Evolutionary conservation across 2,888 invertebrate genomes (phyloP), one percentile per base, ranked within the genome.

Genomic region (Oxyscelio sp.): DNA sequence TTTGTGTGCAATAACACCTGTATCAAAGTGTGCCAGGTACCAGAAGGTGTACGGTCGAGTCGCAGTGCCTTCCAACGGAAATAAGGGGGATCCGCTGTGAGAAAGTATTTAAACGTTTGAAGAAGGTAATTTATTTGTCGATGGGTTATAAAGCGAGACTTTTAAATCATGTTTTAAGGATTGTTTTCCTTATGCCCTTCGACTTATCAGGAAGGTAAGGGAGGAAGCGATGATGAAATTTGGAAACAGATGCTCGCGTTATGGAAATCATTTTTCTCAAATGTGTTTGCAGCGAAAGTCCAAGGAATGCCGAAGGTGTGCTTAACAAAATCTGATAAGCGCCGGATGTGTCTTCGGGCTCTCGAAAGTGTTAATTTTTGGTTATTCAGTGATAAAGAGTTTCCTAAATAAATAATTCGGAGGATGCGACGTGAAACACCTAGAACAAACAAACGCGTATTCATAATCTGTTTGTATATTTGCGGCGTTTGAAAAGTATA

Each of bases 91-190:
- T n/a, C 40, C 13, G 21, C 24, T 65, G 54, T 74, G 56, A 74
- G 63, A 74, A 74, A 65, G 75, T 75, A 65, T 75, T 65, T 75
- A 65, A 75, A 75, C 65, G 8, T 65, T 65, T 65, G 65, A 75
- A 75, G 65, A 65, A n/a, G 75, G 38, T 48, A 65, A 75, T 75
- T 75, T 48, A 65, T 75, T 75, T 65, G 65, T 65, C 48, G 56
- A 50, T 59, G 9, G 74, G 40, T 8, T 31, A 63, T 74, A 63
- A 74, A 74, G 34, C 48, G 54, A 45, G 56, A 15, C 65, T 75
- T 74, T 75, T 65, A 65, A 75, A 75, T 65, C 65, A 65, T 63
- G 63, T 5, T 34, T 54, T 54, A 27, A 52, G 34, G 63, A 58
- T 34, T n/a, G n/a, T n/a, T n/a, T n/a, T 54, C 34, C 1, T 34